Evolutionary conservation across 2,888 invertebrate genomes (phyloP).

Genomic region (Drosophila testacea): DNA sequence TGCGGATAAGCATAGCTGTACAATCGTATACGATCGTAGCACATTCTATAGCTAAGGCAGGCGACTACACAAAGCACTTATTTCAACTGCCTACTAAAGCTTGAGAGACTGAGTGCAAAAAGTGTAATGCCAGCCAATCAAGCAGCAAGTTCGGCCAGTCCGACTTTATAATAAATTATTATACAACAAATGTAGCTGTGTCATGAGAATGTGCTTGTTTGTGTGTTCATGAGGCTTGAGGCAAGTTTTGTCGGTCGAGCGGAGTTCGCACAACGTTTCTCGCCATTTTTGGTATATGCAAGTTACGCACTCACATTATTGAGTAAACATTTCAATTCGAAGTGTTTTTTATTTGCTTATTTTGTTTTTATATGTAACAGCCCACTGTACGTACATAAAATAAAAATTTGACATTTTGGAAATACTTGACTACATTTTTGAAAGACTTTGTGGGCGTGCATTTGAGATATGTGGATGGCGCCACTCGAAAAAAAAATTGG

Average conservation of each 20-base stretch:
- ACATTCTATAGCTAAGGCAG: too few species aligned
- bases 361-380: slow-evolving; percentile 35
- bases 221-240: neutral
- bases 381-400: slow-evolving; percentile 48
- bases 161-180: slow-evolving; percentile 50
- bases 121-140: slow-evolving; percentile 50
- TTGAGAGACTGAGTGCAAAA: slow-evolving; percentile 45
- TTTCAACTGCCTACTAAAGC: neutral
- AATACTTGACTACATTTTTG: slow-evolving; percentile 29
- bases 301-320: slow-evolving; percentile 58
- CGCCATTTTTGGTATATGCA: slow-evolving; percentile 73
- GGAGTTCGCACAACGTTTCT: slow-evolving; percentile 46
- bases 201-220: slow-evolving; percentile 1
- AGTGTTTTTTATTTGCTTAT: neutral
- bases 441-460: slow-evolving; percentile 58
- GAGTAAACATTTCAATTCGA: slow-evolving; percentile 22
- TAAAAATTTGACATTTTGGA: slow-evolving; percentile 29
- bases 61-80: too few species aligned
- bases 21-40: too few species aligned
- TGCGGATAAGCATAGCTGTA: too few species aligned
- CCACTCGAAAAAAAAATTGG: slow-evolving; percentile 28
- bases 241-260: slow-evolving; percentile 39
- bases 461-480: slow-evolving; percentile 43
- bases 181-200: slow-evolving; percentile 23
- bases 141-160: slow-evolving; percentile 44